Evolutionary conservation across 2,797 vertebrate genomes (phyloP), one percentile per base, ranked within the genome.

Genomic region (Falco berigora): DNA sequence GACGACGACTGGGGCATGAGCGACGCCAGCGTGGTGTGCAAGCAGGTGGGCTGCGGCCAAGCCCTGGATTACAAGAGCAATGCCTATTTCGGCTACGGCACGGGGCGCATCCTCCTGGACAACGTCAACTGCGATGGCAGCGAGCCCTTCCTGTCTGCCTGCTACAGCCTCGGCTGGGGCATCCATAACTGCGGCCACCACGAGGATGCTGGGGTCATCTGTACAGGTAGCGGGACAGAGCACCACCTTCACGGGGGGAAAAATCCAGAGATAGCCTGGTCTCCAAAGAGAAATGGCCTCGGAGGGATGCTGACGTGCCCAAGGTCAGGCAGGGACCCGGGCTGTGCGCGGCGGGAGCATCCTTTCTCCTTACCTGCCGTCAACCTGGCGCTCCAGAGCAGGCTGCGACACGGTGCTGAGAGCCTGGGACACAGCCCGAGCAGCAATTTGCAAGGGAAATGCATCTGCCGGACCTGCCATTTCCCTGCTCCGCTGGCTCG

Each of bases 111-210:
- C 96, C 97, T 99, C 56, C 97, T 99, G 97, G 99, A 99, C 97
- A 99, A 99, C 1, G 98, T 99, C 80, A 98, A 99, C 96, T 99
- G 99, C 10, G 97, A 98, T 0, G 99, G 99, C 58, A 80, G 92
- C 0, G 99, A 99, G 92, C 89, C 86, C 10, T 97, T 97, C 40
- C 97, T 99, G 72, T 94, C 97, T 0, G 96, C 92, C 46, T 99
- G 99, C 94, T 98, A 97, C 93, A 99, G 98, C 94, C 98, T 99
- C 5, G 99, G 99, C 80, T 99, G 99, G 99, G 98, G 98, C 12
- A 98, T 98, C 88, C 99, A 99, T 88, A 99, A 99, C 98, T 99
- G 99, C 2, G 99, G 99, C 20, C 99, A 99, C 94, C 99, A 99
- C 0, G 99, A 99, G 97, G 99, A 99, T 0, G 99, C 99, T 0